Evolutionary conservation across 1,140 invertebrate genomes (phyloP), one percentile per base, ranked within the genome.

Genomic region (Atta texana): DNA sequence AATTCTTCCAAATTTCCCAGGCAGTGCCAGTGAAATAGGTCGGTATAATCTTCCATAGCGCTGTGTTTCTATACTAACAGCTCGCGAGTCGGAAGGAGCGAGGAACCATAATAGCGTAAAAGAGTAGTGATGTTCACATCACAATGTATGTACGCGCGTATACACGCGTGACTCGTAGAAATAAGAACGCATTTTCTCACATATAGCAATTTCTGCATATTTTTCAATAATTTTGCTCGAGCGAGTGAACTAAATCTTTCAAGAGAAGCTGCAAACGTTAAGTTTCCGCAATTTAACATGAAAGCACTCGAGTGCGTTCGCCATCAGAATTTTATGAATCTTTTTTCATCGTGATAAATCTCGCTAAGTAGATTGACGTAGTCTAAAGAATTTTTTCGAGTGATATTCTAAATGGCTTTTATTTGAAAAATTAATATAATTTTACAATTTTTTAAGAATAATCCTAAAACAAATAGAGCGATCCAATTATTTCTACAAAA

Each of bases 51-150:
- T 80, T 85, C 57, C 85, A 86, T 84, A 77, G 88, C 80, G 84
- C 74, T 72, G 89, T 88, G 87, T 92, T 93, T 93, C 92, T 91
- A 88, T 92, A 91, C 87, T 74, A 91, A 86, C 88, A 81, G 89
- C 88, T 91, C 89, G 87, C 31, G 31, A 31, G 3, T 31, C 31
- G 63, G 24, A 63, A 77, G 87, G 89, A 91, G 86, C 90, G 87
- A 92, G 91, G 86, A 72, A 92, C 81, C 85, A 92, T 86, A 90
- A 93, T 81, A 68, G 78, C 82, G 39, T 63, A 57, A 89, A 81
- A 64, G 64, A 66, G 82, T 88, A 31, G 44, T 21, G 31, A 55
- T 18, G 18, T n/a, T 2, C 53, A 18, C 53, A 7, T 44, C 39
- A 44, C 39, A 39, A 76, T 18, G 21, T 21, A 14, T 16, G 3